Conservation (phyloP, 1,140 invertebrate genomes). For the Papilio glaucus region DNA sequence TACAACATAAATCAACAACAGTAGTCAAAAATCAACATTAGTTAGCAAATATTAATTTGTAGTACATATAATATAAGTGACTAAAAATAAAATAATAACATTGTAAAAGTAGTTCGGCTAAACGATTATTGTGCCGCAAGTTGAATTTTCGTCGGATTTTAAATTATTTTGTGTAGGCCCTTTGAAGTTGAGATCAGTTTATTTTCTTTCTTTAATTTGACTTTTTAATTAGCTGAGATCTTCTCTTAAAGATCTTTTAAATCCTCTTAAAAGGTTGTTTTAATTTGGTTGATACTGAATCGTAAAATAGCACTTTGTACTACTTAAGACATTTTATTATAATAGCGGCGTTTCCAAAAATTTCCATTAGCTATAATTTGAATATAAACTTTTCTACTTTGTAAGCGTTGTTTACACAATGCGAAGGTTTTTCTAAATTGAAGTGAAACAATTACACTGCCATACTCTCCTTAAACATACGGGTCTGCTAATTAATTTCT, state of each 20-base stretch:
- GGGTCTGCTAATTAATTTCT: no score
- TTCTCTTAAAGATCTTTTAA: slow-evolving; percentile 8
- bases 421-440: background rate
- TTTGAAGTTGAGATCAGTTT: slow-evolving; percentile 27
- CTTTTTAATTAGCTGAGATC: slow-evolving; percentile 33
- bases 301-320: slow-evolving; percentile 20
- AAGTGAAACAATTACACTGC: no score
- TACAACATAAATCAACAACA: no score
- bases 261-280: slow-evolving; percentile 32
- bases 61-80: no score
- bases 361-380: background rate
- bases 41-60: no score
- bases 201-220: slow-evolving; percentile 33
- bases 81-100: no score
- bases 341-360: background rate
- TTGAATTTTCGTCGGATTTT: background rate
- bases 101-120: background rate
- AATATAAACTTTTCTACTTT: background rate
- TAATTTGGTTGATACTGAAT: slow-evolving; percentile 19
- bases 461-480: no score
- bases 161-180: slow-evolving; percentile 1
- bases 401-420: background rate
- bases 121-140: background rate
- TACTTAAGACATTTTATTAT: slow-evolving; percentile 18
- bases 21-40: no score